These are phyloP conservation scores for Drosophila orosa DNA, from an alignment of 1,140 invertebrate genomes.

Conservation along the genomic window DNA sequence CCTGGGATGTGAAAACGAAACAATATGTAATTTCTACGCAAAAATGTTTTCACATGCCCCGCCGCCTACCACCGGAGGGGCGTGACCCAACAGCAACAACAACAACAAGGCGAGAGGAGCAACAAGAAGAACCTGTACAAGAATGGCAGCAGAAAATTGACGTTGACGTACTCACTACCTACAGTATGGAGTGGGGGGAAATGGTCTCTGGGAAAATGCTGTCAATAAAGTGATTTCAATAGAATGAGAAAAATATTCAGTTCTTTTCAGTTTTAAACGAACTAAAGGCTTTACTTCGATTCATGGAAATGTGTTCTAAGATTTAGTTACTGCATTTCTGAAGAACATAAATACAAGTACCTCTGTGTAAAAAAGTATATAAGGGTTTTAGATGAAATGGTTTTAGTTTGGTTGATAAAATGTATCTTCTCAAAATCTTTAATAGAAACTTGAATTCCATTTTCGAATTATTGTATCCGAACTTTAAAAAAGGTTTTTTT, in stretches of 20 bases:
- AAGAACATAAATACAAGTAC: not conserved
- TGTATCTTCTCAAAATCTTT: not conserved
- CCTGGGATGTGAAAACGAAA: constrained; percentile 43
- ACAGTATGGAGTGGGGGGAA: constrained; percentile 13
- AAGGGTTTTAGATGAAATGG: not conserved
- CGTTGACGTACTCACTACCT: constrained; percentile 33
- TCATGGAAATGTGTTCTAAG: no score
- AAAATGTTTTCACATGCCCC: constrained; percentile 47
- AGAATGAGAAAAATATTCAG: not conserved
- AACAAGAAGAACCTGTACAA: constrained; percentile 6
- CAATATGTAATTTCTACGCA: constrained; percentile 55
- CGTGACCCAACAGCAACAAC: constrained; percentile 28
- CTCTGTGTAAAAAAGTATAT: not conserved
- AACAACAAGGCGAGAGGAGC: constrained; percentile 4
- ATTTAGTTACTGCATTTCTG: no score
- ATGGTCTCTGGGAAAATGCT: not conserved
- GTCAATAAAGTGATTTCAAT: not conserved
- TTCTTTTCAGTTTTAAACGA: no score
- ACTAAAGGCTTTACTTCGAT: not conserved
- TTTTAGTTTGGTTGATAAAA: not conserved
- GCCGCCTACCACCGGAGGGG: constrained; percentile 14
- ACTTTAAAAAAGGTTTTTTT: not conserved
- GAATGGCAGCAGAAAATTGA: constrained; percentile 33
- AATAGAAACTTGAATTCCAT: not conserved
- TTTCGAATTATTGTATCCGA: not conserved